A percentile compares a stretch with the other conserved stretches of the same genome.
phyloP scores from a whole-genome alignment of 2,888 invertebrate genomes.

The Salpingus planirostris region DNA sequence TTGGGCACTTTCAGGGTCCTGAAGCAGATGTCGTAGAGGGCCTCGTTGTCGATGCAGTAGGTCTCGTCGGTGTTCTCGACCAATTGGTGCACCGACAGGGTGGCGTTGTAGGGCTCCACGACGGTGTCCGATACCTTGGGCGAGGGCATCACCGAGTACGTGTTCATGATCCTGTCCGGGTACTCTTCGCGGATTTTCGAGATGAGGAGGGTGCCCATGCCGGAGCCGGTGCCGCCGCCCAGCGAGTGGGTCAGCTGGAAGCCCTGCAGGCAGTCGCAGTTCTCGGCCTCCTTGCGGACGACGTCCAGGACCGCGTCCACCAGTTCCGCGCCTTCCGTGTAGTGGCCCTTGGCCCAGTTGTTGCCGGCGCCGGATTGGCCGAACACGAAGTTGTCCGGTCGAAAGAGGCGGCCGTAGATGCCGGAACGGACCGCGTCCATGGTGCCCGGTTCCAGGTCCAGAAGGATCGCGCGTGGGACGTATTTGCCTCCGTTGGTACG shows the following conservation, averaged over 20 bases:
- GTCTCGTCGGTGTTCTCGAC: slow-evolving; percentile 87
- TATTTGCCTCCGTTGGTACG: slow-evolving; percentile 51
- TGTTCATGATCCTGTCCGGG: slow-evolving; percentile 83
- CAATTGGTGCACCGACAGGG: slow-evolving; percentile 75
- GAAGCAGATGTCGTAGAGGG: slow-evolving; percentile 78
- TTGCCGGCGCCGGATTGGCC: slow-evolving; percentile 65
- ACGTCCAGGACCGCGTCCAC: slow-evolving; percentile 80
- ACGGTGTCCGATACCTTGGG: slow-evolving; percentile 69
- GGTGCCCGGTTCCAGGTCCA: slow-evolving; percentile 72
- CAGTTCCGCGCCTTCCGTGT: slow-evolving; percentile 82
- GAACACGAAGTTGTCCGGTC: slow-evolving; percentile 85
- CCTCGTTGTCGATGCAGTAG: slow-evolving; percentile 77
- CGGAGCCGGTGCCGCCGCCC: slow-evolving; percentile 70
- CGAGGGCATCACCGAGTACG: slow-evolving; percentile 73
- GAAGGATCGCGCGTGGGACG: slow-evolving; percentile 65
- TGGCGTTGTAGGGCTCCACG: slow-evolving; percentile 82
- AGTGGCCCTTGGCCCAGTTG: slow-evolving; percentile 87
- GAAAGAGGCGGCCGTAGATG: slow-evolving; percentile 77
- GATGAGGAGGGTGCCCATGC: slow-evolving; percentile 77
- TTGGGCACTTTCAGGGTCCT: slow-evolving; percentile 77
- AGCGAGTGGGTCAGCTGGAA: slow-evolving; percentile 80
- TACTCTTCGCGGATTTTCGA: slow-evolving; percentile 87
- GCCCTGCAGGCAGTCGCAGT: slow-evolving; percentile 87
- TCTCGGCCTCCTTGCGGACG: slow-evolving; percentile 79
- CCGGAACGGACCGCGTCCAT: slow-evolving; percentile 88